Percentiles rank a stretch among this genome's conserved stretches.
These are phyloP conservation scores for Mobula hypostoma DNA, from an alignment of 2,113 vertebrate genomes.

Conservation along the genomic window DNA sequence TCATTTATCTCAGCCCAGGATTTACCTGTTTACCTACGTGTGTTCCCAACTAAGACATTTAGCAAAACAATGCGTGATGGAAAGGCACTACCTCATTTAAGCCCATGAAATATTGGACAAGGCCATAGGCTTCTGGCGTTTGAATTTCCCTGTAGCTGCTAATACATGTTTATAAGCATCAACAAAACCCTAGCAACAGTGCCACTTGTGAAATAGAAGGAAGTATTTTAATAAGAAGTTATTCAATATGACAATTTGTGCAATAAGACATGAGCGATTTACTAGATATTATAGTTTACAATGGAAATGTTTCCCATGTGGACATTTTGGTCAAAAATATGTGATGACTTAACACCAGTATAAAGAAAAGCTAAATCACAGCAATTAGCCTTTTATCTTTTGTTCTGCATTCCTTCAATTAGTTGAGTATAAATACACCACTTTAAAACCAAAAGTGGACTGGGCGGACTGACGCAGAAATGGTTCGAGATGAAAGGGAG, in stretches of 20 bases:
- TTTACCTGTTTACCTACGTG: too few relatives aligned
- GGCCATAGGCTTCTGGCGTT: too few relatives aligned
- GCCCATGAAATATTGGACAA: too few relatives aligned
- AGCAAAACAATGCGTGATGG: too few relatives aligned
- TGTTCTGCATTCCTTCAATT: constrained; percentile 70
- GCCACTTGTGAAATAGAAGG: not conserved
- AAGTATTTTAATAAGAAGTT: not conserved
- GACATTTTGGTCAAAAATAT: constrained; percentile 42
- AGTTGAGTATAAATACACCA: constrained; percentile 63
- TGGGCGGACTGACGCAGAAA: constrained; percentile 66
- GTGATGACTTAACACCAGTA: constrained; percentile 56
- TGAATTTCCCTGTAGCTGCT: too few relatives aligned
- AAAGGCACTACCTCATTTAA: too few relatives aligned
- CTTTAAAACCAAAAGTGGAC: constrained; percentile 69
- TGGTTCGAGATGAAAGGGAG: constrained; percentile 67
- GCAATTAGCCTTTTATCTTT: constrained; percentile 63
- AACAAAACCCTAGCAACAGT: too few relatives aligned
- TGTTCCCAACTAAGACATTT: too few relatives aligned
- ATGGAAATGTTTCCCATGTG: not conserved
- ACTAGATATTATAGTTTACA: not conserved
- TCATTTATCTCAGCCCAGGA: too few relatives aligned
- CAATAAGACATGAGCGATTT: not conserved
- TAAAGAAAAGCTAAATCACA: constrained; percentile 53
- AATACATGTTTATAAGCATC: too few relatives aligned
- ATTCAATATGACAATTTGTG: not conserved